Evolutionary conservation across 2,797 vertebrate genomes (phyloP), one percentile per base, ranked within the genome.

Genomic region (Meriones psammophilus): DNA sequence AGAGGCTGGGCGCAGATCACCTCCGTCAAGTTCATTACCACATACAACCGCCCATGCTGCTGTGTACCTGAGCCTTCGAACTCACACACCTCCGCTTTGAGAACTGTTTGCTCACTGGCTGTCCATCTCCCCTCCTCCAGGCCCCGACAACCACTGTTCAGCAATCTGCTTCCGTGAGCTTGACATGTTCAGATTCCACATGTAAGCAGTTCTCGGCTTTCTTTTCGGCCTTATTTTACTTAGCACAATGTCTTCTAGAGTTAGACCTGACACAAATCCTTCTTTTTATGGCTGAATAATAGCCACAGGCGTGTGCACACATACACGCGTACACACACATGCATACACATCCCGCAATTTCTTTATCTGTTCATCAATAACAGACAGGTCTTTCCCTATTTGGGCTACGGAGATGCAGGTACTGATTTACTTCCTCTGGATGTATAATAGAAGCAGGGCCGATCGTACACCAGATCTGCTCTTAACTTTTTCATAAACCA

Each of bases 1-100:
- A 20, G 0, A 79, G n/a, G 26, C 0, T 4, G 36, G 39, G 1
- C 33, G 64, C 26, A 26, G 5, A 68, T n/a, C n/a, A n/a, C 50
- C 36, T 60, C 36, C 24, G 64, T 76, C 17, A 46, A 58, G 71
- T 9, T 71, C n/a, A 42, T 77, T 18, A 83, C 22, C 39, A 56
- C 54, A 64, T 1, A 33, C 24, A 33, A 56, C 64, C 22, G 22
- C 36, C n/a, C 28, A 30, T 22, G 30, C 22, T 28, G 13, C 33
- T 22, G 13, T 3, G 36, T 20, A 22, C 42, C 54, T 60, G 68
- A 46, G 58, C 12, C 24, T 69, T 28, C 18, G 76, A 80, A 66
- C 22, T 5, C 56, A n/a, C 8, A 62, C 22, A 71, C 58, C 73
- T 36, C 71, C 20, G 60, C 78, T 17, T 42, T 73, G 20, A 15